Conservation (phyloP, 2,113 vertebrate genomes). For the Plestiodon gilberti region DNA sequence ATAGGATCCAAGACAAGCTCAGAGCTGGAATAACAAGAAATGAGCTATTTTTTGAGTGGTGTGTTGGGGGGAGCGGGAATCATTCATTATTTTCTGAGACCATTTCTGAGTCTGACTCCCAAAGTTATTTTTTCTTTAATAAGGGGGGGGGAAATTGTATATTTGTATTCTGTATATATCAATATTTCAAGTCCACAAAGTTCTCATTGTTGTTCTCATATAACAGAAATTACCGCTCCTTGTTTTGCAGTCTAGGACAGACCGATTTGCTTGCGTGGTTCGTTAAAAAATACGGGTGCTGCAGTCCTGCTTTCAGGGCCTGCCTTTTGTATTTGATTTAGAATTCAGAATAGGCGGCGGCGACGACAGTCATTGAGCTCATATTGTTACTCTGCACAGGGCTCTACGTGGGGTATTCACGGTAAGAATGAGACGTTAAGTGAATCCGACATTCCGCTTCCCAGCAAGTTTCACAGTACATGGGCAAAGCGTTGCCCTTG, state of each 20-base stretch:
- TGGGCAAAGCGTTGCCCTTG: slow-evolving; percentile 59
- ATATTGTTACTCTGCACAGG: slow-evolving; percentile 2
- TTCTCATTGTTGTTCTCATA: not conserved
- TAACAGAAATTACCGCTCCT: not conserved
- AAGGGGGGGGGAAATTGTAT: too few species aligned
- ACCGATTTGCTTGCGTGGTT: not conserved
- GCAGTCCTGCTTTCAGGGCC: not conserved
- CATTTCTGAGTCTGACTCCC: not conserved
- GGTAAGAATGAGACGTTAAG: slow-evolving; percentile 64
- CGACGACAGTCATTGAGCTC: slow-evolving; percentile 47
- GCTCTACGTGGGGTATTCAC: slow-evolving; percentile 31
- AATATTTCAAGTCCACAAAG: not conserved
- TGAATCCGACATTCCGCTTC: slow-evolving; percentile 61
- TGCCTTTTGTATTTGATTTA: not conserved
- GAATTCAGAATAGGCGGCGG: slow-evolving; percentile 18
- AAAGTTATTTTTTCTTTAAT: not conserved
- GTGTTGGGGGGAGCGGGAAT: too few species aligned
- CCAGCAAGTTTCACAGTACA: slow-evolving; percentile 66
- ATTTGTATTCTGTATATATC: too few species aligned
- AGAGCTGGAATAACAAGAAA: too few species aligned
- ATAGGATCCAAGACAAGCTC: too few species aligned
- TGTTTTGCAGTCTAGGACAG: not conserved
- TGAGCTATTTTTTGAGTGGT: too few species aligned
- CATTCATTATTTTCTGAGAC: too few species aligned
- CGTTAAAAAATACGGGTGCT: not conserved